Percentiles rank a stretch among this genome's conserved stretches.
These are phyloP conservation scores for Florisuga fusca DNA, from an alignment of 2,797 vertebrate species.

Conservation along the genomic window DNA sequence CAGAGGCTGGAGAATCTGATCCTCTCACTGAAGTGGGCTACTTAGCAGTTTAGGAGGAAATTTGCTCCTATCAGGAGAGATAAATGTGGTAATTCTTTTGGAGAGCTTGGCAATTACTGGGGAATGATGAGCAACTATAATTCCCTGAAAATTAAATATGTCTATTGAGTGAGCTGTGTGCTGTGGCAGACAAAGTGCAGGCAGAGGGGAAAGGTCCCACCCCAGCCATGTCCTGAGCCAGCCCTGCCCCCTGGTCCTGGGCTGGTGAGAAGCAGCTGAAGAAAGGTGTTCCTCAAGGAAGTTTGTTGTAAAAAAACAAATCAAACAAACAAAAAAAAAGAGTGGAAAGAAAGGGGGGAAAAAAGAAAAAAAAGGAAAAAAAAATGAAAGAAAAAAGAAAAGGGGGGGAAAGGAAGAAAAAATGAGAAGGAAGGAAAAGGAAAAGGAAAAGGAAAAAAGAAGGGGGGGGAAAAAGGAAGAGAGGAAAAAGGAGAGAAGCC, in stretches of 20 bases:
- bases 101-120: not conserved
- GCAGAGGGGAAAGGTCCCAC: not conserved
- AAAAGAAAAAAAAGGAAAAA: too few relatives aligned
- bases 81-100: not conserved
- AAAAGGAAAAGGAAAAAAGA: too few relatives aligned
- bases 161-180: fast-evolving
- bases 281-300: not conserved
- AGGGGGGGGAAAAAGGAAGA: too few relatives aligned
- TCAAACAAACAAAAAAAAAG: too few relatives aligned
- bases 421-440: too few relatives aligned
- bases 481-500: not conserved
- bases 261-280: not conserved
- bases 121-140: not conserved
- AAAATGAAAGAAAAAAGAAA: too few relatives aligned
- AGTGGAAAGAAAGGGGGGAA: too few relatives aligned
- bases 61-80: not conserved
- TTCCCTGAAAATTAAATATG: not conserved
- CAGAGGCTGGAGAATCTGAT: not conserved
- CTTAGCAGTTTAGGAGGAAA: not conserved
- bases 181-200: fast-evolving
- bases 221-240: not conserved
- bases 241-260: not conserved
- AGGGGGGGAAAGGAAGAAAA: too few relatives aligned
- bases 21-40: not conserved
- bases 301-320: too few relatives aligned